These are phyloP conservation scores for Rhorus exstirpatorius DNA, from an alignment of 2,888 invertebrate species.

Conservation along the genomic window DNA sequence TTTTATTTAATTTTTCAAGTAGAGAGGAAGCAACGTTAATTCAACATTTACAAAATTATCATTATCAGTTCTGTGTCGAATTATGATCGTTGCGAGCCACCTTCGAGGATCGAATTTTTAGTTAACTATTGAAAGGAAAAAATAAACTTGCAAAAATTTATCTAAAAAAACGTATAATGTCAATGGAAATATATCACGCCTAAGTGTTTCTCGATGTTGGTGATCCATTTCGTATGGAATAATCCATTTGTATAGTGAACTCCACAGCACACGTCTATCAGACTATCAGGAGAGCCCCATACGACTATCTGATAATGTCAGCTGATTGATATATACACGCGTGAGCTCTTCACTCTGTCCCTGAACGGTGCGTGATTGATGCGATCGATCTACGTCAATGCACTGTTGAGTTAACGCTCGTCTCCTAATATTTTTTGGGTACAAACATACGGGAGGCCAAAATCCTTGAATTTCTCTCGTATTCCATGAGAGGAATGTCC, in stretches of 20 bases:
- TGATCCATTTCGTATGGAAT: no score
- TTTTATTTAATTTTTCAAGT: neutral
- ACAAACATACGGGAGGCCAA: slow-evolving; percentile 28
- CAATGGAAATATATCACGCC: no score
- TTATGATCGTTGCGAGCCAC: no score
- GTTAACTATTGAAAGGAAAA: no score
- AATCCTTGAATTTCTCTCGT: slow-evolving; percentile 22
- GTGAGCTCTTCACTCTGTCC: slow-evolving; percentile 74
- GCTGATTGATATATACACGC: slow-evolving; percentile 84
- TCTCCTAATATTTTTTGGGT: slow-evolving; percentile 50
- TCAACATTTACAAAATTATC: no score
- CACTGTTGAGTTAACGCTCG: slow-evolving; percentile 80
- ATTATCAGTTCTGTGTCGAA: no score
- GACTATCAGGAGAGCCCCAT: slow-evolving; percentile 46
- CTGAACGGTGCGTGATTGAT: slow-evolving; percentile 80
- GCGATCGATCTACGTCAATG: slow-evolving; percentile 84
- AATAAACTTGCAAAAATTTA: no score
- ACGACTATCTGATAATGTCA: slow-evolving; percentile 76
- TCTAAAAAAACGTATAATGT: no score
- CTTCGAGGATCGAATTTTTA: no score
- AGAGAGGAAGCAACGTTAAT: neutral
- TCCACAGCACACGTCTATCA: slow-evolving; percentile 33
- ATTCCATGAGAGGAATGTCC: slow-evolving; percentile 36
- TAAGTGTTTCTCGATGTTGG: no score
- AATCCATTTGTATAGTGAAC: slow-evolving; percentile 1